phyloP scores from a whole-genome alignment of 2,888 invertebrate species.

The Watsonalla cultraria region DNA sequence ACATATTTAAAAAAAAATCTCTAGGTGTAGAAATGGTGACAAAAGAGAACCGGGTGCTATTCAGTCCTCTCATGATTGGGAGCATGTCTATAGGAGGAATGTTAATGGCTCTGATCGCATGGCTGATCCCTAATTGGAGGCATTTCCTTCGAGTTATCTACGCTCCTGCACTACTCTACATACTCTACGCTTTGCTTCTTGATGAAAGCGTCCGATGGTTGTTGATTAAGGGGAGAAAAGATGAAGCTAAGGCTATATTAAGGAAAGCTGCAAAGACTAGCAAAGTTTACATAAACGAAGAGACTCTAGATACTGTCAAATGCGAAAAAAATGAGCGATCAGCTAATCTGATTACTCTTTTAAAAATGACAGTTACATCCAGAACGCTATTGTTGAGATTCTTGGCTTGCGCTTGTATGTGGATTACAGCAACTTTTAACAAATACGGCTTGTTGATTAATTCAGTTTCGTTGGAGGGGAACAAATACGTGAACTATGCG shows the following conservation, averaged over 20 bases:
- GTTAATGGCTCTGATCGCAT: constrained; percentile 15
- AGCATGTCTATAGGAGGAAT: constrained; percentile 17
- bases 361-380: constrained; percentile 33
- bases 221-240: constrained; percentile 80
- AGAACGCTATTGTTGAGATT: constrained; percentile 37
- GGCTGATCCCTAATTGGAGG: constrained; percentile 81
- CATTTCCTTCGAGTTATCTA: constrained; percentile 80
- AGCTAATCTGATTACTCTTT: constrained; percentile 16
- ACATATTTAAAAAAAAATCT: constrained; percentile 7
- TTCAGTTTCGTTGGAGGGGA: constrained; percentile 83
- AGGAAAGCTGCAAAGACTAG: constrained; percentile 74
- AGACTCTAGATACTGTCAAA: constrained; percentile 28
- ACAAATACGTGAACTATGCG: constrained; percentile 86
- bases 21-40: constrained; percentile 45
- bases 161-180: constrained; percentile 80
- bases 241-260: constrained; percentile 79
- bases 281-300: constrained; percentile 37
- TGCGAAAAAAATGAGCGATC: constrained; percentile 22
- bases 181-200: constrained; percentile 81
- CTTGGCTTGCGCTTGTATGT: constrained; percentile 42
- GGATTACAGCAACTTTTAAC: constrained; percentile 54
- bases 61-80: constrained; percentile 19
- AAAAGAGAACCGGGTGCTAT: constrained; percentile 24
- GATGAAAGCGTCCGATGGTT: constrained; percentile 88
- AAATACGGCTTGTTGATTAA: constrained; percentile 83